Evolutionary conservation across 2,888 invertebrate genomes (phyloP), one percentile per base, ranked within the genome.

Genomic region (Sceliomorpha sp.): DNA sequence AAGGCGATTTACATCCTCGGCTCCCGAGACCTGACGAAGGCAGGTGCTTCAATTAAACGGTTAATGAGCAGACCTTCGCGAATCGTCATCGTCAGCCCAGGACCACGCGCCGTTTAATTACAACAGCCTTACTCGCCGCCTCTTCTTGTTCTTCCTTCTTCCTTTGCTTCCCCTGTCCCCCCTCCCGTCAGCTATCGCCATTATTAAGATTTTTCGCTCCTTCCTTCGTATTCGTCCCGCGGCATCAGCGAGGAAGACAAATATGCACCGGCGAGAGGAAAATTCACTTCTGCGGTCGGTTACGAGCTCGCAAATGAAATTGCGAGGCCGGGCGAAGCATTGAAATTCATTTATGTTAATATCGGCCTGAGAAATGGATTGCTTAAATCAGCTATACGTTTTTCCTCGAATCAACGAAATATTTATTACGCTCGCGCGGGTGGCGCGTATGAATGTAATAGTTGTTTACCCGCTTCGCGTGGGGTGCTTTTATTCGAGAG

Each of bases 1-100:
- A 71, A 71, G 70, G 75, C 72, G 71, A 76, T 75, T 75, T 76
- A 73, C 72, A 75, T 75, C 70, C 67, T 70, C 74, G 44, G 59
- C 9, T 45, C 45, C 44, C 20, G n/a, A 37, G 39, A 17, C 39
- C 51, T 44, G 62, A 59, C 44, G 44, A 62, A 59, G 50, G 58
- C 64, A 68, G 62, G 55, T 40, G 59, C 70, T 74, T 72, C 67
- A 77, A 75, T 75, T 75, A 74, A 74, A 70, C 69, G 70, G 44
- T 64, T 75, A 71, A 76, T 71, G 67, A 73, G 72, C 58, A 71
- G 63, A 53, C 70, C 68, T 74, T 53, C 50, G 70, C 68, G 58
- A 66, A 72, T 59, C 55, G 64, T 60, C 66, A 51, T 24, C 6
- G 47, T 29, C 9, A 26, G 7, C 20, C 10, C 10, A 17, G 12